These are phyloP conservation scores for Oscheius myriophilus DNA, from an alignment of 2,888 invertebrate species.

Conservation along the genomic window DNA sequence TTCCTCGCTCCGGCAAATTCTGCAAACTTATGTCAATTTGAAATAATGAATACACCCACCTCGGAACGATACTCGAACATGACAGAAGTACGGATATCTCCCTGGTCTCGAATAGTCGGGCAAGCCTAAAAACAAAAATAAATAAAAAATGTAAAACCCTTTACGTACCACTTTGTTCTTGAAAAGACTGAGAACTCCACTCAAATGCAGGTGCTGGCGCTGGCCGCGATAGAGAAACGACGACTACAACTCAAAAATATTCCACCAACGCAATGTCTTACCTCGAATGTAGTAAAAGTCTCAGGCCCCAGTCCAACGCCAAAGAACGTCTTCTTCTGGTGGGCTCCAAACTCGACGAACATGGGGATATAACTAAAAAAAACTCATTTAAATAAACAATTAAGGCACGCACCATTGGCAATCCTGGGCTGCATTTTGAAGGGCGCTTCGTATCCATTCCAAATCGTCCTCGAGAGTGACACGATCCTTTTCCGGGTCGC, in stretches of 20 bases:
- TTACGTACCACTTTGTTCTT: conserved; percentile 81
- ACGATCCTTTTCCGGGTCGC: conserved; percentile 33
- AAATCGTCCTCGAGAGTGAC: conserved; percentile 30
- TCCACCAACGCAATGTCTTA: neutral
- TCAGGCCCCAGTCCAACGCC: conserved; percentile 20
- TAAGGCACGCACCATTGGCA: neutral
- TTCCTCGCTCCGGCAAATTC: conserved; percentile 7
- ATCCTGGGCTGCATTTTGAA: neutral
- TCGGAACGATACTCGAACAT: conserved; percentile 34
- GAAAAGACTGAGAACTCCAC: conserved; percentile 74
- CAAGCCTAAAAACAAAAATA: conserved; percentile 10
- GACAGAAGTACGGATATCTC: conserved; percentile 33
- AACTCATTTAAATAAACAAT: neutral
- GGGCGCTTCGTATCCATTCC: neutral
- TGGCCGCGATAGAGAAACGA: conserved; percentile 11
- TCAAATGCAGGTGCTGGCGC: conserved; percentile 18
- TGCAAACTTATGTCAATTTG: neutral
- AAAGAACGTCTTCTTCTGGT: conserved; percentile 10
- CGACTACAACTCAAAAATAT: neutral
- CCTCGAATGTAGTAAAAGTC: conserved; percentile 16
- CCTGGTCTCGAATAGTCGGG: conserved; percentile 30
- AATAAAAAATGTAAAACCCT: neutral
- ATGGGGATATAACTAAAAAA: conserved; percentile 21
- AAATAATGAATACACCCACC: neutral
- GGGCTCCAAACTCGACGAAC: conserved; percentile 3